These are phyloP conservation scores for Gortyna flavago DNA, from an alignment of 2,888 invertebrate species.

Conservation along the genomic window DNA sequence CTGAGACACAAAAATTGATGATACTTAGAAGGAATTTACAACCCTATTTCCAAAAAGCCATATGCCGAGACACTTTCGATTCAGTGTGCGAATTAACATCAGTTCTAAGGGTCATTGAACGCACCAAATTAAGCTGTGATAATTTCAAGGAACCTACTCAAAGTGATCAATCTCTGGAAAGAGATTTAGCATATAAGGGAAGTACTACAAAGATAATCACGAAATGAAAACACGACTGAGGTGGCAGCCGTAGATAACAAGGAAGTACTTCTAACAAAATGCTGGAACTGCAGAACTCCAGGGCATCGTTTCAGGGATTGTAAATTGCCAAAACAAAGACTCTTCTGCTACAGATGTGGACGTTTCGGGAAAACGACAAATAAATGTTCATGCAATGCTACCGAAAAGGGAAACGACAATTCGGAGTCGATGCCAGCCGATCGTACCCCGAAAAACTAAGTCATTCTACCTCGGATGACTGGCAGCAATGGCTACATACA, in stretches of 20 bases:
- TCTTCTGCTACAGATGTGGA: slow-evolving; percentile 23
- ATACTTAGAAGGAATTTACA: background rate
- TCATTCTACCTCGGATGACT: background rate
- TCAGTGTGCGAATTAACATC: slow-evolving; percentile 19
- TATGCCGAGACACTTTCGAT: slow-evolving; percentile 16
- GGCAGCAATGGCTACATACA: background rate
- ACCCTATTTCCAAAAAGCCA: background rate
- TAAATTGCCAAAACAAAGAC: slow-evolving; percentile 17
- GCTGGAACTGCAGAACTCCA: slow-evolving; percentile 14
- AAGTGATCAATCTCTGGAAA: slow-evolving; percentile 12
- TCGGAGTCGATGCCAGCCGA: slow-evolving; percentile 26
- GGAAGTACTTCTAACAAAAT: background rate
- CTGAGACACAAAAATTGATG: background rate
- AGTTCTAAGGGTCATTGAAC: slow-evolving; percentile 18
- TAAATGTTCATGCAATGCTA: slow-evolving; percentile 16
- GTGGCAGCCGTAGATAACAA: background rate
- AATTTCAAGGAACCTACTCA: slow-evolving; percentile 23
- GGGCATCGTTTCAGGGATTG: slow-evolving; percentile 17
- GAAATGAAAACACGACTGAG: background rate
- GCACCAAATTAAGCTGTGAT: slow-evolving; percentile 21
- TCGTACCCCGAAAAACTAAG: slow-evolving; percentile 5
- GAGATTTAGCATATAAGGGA: background rate
- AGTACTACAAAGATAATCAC: background rate
- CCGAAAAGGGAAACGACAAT: slow-evolving; percentile 19
- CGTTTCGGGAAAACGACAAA: slow-evolving; percentile 22